phyloP scores from a whole-genome alignment of 2,888 invertebrate genomes.

The Marronus borbonicus region DNA sequence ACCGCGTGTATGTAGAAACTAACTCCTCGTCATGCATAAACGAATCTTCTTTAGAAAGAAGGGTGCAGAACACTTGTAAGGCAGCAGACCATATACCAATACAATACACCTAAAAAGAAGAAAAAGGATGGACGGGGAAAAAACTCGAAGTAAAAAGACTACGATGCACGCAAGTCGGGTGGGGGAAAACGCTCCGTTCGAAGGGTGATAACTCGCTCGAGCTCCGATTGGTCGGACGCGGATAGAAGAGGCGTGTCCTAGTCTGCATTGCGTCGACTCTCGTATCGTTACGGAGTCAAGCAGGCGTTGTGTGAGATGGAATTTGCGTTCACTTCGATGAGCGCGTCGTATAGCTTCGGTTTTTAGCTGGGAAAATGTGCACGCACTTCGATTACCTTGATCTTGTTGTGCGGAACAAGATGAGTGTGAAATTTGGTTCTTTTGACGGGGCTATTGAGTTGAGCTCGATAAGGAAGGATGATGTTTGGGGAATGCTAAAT shows the following conservation, averaged over 20 bases:
- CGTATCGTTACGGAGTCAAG: neutral
- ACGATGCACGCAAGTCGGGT: neutral
- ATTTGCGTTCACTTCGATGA: conserved; percentile 3
- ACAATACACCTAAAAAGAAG: no score
- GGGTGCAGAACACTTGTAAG: no score
- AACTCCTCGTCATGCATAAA: neutral
- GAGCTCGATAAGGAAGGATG: no score
- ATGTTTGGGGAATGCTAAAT: no score
- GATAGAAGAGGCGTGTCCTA: neutral
- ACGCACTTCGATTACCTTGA: conserved; percentile 25
- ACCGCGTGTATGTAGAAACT: neutral
- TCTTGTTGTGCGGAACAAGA: neutral
- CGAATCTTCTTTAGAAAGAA: neutral
- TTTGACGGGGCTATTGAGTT: no score
- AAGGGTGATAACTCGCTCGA: conserved; percentile 19
- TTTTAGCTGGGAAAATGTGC: neutral
- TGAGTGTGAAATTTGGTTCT: no score
- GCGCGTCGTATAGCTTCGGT: neutral
- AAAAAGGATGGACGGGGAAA: neutral
- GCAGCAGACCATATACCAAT: no score
- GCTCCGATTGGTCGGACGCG: neutral
- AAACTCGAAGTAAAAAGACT: neutral
- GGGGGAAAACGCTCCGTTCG: conserved; percentile 6
- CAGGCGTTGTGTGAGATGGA: no score
- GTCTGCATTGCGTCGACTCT: conserved; percentile 23